Percentiles rank a stretch among this genome's conserved stretches.
Conservation (phyloP, 1,140 invertebrate species). For the Lycorma delicatula region DNA sequence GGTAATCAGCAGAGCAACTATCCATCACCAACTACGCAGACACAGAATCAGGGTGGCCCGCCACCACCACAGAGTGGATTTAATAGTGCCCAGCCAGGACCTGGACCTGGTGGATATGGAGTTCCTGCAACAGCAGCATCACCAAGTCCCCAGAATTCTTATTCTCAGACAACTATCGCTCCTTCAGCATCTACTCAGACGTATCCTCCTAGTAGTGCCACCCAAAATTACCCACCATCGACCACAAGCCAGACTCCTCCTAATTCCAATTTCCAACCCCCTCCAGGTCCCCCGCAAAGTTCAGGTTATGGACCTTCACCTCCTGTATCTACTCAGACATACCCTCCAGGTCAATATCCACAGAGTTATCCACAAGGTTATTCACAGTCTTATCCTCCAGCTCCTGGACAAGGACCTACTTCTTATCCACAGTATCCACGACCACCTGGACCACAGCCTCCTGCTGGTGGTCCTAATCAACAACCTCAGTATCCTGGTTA, state of each 20-base stretch:
- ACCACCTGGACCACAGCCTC: conserved; percentile 4
- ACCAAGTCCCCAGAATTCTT: conserved; percentile 19
- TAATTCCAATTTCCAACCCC: not conserved
- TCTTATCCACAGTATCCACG: conserved; percentile 8
- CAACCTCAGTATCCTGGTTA: conserved; percentile 15
- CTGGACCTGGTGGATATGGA: conserved; percentile 15
- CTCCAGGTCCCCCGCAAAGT: not conserved
- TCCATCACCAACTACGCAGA: conserved; percentile 8
- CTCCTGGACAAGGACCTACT: conserved; percentile 8
- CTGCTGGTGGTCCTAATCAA: conserved; percentile 3
- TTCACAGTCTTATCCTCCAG: conserved; percentile 10
- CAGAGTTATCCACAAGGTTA: conserved; percentile 11
- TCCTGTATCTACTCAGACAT: not conserved
- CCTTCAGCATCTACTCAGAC: conserved; percentile 23
- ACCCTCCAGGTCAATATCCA: not conserved
- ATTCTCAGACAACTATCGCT: conserved; percentile 22
- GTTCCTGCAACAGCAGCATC: conserved; percentile 11
- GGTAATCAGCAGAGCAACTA: conserved; percentile 9
- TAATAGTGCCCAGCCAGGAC: not conserved
- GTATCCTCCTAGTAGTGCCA: conserved; percentile 11
- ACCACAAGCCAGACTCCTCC: conserved; percentile 7
- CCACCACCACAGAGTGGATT: conserved; percentile 12
- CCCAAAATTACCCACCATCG: conserved; percentile 6
- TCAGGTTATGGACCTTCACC: not conserved
- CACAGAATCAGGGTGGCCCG: conserved; percentile 9